Evolutionary conservation across 2,888 invertebrate species (phyloP), one percentile per base, ranked within the genome.

Genomic region (Antheraea assamensis): DNA sequence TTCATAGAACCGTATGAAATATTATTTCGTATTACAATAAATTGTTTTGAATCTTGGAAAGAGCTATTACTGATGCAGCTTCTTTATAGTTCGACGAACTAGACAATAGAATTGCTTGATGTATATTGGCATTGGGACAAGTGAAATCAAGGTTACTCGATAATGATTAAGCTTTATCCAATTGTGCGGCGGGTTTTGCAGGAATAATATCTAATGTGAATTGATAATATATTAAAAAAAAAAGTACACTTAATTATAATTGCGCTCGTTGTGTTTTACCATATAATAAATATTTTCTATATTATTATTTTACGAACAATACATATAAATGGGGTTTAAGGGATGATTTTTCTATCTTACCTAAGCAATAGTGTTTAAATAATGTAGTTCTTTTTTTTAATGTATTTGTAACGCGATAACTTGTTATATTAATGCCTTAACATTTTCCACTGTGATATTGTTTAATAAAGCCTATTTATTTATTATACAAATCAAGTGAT

Each of bases 81-180:
- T 47, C 52, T 71, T 49, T 49, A 4, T 8, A 71, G 27, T 71
- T 71, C 47, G 71, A 71, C 71, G 30, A 71, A 71, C 42, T 71
- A 71, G 49, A 49, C 52, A 71, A 71, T 71, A 71, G 52, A 24
- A 49, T 71, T 71, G 27, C 71, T 21, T 30, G n/a, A 71, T 47
- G 49, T 71, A 66, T 31, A 19, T 66, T 35, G 66, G 31, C 68
- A 68, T 68, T 68, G 68, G n/a, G n/a, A 0, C n/a, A 68, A 68
- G n/a, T 68, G 21, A 68, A 68, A 68, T 68, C 68, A 68, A 68
- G 35, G n/a, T 68, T 7, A 68, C 19, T 35, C 17, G 7, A 68
- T n/a, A 7, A 35, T 68, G 35, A 64, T 64, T 30, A 64, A 30
- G 15, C 61, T 64, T 64, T 3, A 64, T 30, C 17, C 27, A 15